Evolutionary conservation across 2,113 vertebrate genomes (phyloP), one percentile per base, ranked within the genome.

Genomic region (Centropus unirufus): DNA sequence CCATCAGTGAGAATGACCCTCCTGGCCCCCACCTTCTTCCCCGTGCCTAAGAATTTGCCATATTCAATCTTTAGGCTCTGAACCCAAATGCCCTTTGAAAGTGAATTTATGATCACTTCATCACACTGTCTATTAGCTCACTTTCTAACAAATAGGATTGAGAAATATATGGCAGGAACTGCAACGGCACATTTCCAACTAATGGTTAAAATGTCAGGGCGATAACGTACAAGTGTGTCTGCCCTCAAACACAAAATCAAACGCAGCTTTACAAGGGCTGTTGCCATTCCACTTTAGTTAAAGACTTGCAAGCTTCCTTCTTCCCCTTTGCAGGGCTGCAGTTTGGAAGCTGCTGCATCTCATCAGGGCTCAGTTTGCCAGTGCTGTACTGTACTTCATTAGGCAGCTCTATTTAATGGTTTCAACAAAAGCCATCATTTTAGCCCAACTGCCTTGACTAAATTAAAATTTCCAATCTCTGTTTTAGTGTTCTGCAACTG

Each of bases 401-500:
- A 98, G 98, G 98, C 98, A 98, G 98, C 97, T 97, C 97, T 97
- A 97, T 98, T 98, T 98, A 98, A 98, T 98, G 98, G 98, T 98
- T 98, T 98, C 97, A 94, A 97, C 97, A 98, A 98, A 98, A 98
- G 98, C 98, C 97, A 98, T 98, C 98, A 98, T 98, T 98, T 98
- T 98, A 98, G 98, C 98, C 98, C 98, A 98, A 98, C 98, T 98
- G 98, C 98, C 98, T 98, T 96, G 97, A 98, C 98, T 98, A 98
- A 98, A 98, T 98, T 98, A 98, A 98, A 98, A 98, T 98, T 98
- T 98, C 98, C 97, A 98, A 98, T 98, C 98, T 98, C 97, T 98
- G 97, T 97, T 98, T 98, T 98, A 98, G 98, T 98, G 98, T 98
- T 98, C 98, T 98, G 98, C 97, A 97, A 98, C 98, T 97, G 98